Evolutionary conservation across 2,888 invertebrate species (phyloP).

Genomic region (Andrena hattorfiana): DNA sequence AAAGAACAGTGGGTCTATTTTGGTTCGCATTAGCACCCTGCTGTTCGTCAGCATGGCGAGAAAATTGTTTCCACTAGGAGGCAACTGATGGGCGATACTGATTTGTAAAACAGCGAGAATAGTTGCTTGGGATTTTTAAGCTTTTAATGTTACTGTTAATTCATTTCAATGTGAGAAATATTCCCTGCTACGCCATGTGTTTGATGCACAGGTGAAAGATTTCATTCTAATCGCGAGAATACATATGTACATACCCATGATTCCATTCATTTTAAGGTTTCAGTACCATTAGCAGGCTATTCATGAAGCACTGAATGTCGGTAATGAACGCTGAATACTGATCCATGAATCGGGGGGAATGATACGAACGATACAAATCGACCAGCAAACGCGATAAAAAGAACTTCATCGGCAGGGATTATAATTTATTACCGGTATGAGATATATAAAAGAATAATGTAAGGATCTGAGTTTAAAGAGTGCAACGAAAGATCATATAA

Average conservation of each 20-base stretch:
- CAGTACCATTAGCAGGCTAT: background rate
- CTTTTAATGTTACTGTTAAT: background rate
- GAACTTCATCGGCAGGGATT: no score
- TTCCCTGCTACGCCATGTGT: no score
- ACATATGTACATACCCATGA: background rate
- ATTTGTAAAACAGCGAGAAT: slow-evolving; percentile 32
- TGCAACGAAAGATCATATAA: background rate
- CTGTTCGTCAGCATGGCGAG: background rate
- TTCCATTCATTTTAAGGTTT: background rate
- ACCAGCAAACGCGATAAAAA: background rate
- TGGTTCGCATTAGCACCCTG: slow-evolving; percentile 24
- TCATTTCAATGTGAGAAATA: background rate
- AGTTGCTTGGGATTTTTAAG: background rate
- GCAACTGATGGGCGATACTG: background rate
- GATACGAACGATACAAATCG: background rate
- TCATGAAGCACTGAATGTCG: slow-evolving; percentile 1
- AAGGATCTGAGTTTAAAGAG: background rate
- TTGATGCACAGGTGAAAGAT: no score
- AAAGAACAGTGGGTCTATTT: slow-evolving; percentile 1
- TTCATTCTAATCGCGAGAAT: no score
- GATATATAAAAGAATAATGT: background rate
- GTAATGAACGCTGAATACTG: background rate
- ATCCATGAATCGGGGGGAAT: background rate
- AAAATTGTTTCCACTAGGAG: slow-evolving; percentile 17
- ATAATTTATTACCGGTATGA: background rate